Percentiles rank a stretch among this genome's conserved stretches.
Evolutionary conservation across 2,888 invertebrate species (phyloP).

Genomic region (Uropetala carovei): DNA sequence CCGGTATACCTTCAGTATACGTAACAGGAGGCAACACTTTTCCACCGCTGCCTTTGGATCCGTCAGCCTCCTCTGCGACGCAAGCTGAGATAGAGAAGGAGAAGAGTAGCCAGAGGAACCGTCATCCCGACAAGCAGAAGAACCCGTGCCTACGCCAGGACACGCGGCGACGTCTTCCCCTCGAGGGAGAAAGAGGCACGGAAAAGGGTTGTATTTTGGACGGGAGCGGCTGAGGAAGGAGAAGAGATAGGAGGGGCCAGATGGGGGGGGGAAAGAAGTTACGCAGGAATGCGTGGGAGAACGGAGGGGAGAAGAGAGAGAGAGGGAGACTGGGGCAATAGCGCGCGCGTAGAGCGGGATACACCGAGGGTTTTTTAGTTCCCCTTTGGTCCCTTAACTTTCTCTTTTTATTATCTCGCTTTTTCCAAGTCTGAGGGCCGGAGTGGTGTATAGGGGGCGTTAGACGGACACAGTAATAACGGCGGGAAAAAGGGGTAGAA

Average conservation of each 20-base stretch:
- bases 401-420: conserved; percentile 41
- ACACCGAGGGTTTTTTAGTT: neutral
- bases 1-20: conserved; percentile 99
- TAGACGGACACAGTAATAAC: neutral
- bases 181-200: neutral
- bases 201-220: neutral
- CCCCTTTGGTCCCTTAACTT: neutral
- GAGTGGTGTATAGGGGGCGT: neutral
- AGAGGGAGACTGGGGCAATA: neutral
- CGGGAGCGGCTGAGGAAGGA: too few relatives aligned
- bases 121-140: neutral
- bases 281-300: too few relatives aligned
- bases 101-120: neutral
- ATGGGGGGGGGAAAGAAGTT: too few relatives aligned
- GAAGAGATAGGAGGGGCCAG: too few relatives aligned
- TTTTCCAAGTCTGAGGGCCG: neutral
- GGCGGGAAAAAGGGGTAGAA: neutral
- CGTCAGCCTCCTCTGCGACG: neutral
- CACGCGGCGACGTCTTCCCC: neutral
- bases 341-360: neutral
- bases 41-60: conserved; percentile 72
- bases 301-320: too few relatives aligned
- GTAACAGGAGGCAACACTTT: conserved; percentile 97
- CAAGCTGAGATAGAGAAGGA: neutral
- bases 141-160: neutral